These are phyloP conservation scores for Odontesthes bonariensis DNA, from an alignment of 2,113 vertebrate species.

Conservation along the genomic window DNA sequence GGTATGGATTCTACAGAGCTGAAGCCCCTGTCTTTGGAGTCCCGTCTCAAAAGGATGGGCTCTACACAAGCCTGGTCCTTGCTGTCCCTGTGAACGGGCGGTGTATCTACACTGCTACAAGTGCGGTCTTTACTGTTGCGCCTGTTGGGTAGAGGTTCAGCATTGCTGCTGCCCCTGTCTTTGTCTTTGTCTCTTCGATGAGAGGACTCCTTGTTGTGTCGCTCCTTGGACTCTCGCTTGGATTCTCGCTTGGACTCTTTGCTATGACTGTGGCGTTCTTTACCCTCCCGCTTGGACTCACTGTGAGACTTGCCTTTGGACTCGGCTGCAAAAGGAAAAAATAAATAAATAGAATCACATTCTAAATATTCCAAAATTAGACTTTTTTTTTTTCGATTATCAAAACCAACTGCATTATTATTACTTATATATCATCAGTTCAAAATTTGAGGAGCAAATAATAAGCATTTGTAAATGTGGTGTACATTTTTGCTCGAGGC, in stretches of 20 bases:
- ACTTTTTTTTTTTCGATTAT: neutral
- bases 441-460: neutral
- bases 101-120: conserved; percentile 59
- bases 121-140: conserved; percentile 79
- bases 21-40: conserved; percentile 72
- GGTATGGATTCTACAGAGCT: conserved; percentile 57
- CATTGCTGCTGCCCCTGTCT: conserved; percentile 60
- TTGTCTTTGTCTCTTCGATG: conserved; percentile 72
- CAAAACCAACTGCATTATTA: neutral
- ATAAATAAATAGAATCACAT: neutral
- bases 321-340: conserved; percentile 82
- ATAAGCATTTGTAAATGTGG: neutral
- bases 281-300: conserved; percentile 80
- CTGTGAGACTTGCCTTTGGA: conserved; percentile 89
- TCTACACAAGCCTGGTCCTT: conserved; percentile 75
- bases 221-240: conserved; percentile 81
- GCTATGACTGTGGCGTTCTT: conserved; percentile 80
- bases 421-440: neutral
- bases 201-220: conserved; percentile 78
- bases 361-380: neutral
- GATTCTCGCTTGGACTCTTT: conserved; percentile 82
- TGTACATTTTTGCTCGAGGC: neutral
- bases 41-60: conserved; percentile 53
- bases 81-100: conserved; percentile 71
- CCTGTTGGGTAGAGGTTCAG: conserved; percentile 64